Evolutionary conservation across 2,888 invertebrate genomes (phyloP), one percentile per base, ranked within the genome.

Genomic region (Coremacera marginata): DNA sequence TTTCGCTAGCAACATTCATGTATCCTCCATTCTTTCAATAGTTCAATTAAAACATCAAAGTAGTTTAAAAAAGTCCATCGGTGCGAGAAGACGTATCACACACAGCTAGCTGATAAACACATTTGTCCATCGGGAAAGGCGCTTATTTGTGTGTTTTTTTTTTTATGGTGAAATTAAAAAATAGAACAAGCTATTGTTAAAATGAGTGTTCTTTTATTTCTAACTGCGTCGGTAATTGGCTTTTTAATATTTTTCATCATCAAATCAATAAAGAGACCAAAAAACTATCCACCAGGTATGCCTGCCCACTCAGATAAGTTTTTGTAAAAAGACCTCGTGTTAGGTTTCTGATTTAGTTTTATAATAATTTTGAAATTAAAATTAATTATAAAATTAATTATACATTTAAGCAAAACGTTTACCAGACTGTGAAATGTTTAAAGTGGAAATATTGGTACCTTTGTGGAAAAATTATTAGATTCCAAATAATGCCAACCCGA

Each of bases 281-380:
- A 78, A 57, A 86, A 88, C 76, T 88, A 85, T 82, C 88, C 88
- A 37, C 88, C 88, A 81, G 88, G 88, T 88, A 65, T 84, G 84
- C 34, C 34, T 37, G 8, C 37, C 37, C 1, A 37, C 8, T 1
- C 5, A 37, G 37, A 8, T 5, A 37, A 5, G 44, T 44, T 2
- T 37, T 37, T 37, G 37, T 37, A 31, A 31, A 31, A 37, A 37
- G 1, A 14, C 11, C 11, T 44, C 44, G 44, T 44, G 44, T 14
- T 3, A 44, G 11, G 11, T 7, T 11, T 44, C 14, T 44, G 37
- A 37, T 37, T 7, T 37, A 1, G 5, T 37, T 37, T 37, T 7
- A 37, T n/a, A n/a, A n/a, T n/a, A n/a, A n/a, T n/a, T n/a, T n/a
- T n/a, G n/a, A n/a, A n/a, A n/a, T n/a, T n/a, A n/a, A n/a, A n/a